Evolutionary conservation across 2,888 invertebrate genomes (phyloP).

Genomic region (Hypercompe scribonia): DNA sequence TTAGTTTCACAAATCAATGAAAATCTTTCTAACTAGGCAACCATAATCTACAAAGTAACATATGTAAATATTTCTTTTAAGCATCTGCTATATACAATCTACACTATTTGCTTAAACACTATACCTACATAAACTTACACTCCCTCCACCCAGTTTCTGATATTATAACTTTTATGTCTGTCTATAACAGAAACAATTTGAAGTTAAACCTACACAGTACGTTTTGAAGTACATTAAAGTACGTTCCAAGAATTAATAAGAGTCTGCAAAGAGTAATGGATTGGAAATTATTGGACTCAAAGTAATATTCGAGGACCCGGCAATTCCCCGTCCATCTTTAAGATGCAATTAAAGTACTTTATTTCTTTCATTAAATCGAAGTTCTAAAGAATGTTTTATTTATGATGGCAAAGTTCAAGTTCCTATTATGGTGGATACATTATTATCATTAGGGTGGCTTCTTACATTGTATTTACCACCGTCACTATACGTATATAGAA

Average conservation of each 20-base stretch:
- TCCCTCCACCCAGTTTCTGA: not conserved
- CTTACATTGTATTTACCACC: constrained; percentile 23
- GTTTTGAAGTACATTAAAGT: constrained; percentile 39
- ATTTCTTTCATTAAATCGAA: constrained; percentile 73
- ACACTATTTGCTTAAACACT: no score
- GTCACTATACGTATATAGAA: not conserved
- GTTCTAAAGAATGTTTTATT: constrained; percentile 64
- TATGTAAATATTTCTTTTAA: not conserved
- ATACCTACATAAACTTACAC: not conserved
- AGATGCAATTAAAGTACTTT: constrained; percentile 72
- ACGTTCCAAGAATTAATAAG: constrained; percentile 53
- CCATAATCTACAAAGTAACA: not conserved
- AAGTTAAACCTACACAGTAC: constrained; percentile 43
- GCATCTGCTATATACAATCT: not conserved
- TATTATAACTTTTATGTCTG: constrained; percentile 12
- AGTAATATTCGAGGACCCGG: constrained; percentile 47
- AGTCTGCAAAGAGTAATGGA: constrained; percentile 63
- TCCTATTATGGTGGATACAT: constrained; percentile 55
- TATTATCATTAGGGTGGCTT: constrained; percentile 47
- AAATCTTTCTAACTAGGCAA: no score
- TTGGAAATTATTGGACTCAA: constrained; percentile 53
- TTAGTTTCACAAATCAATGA: no score
- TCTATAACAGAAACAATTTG: constrained; percentile 22
- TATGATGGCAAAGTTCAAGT: constrained; percentile 57
- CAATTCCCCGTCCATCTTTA: constrained; percentile 61